phyloP scores from a whole-genome alignment of 2,888 invertebrate species.

The Philhelius pedissequus region DNA sequence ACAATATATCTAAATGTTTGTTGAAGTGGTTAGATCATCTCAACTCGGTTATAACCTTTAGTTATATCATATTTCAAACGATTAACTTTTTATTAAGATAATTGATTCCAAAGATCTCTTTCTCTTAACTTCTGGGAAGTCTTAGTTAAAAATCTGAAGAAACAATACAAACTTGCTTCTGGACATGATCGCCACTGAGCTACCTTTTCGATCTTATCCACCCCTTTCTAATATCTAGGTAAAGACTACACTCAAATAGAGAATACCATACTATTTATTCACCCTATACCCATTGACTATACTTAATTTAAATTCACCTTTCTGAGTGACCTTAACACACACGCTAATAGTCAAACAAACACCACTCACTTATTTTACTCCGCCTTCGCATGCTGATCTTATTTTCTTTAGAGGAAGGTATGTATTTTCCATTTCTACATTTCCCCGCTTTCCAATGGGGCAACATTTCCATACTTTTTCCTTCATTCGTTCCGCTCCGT shows the following conservation, averaged over 20 bases:
- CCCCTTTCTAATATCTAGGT: background rate
- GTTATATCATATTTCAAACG: too few relatives aligned
- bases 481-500: background rate
- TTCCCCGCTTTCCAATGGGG: conserved; percentile 52
- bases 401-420: background rate
- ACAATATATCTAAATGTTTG: too few relatives aligned
- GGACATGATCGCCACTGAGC: too few relatives aligned
- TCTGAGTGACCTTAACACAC: background rate
- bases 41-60: too few relatives aligned
- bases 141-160: too few relatives aligned
- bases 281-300: background rate
- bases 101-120: too few relatives aligned
- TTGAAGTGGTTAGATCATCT: too few relatives aligned
- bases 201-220: too few relatives aligned
- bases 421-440: background rate
- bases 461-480: background rate
- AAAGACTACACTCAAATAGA: conserved; percentile 7
- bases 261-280: background rate
- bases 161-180: too few relatives aligned
- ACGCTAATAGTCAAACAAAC: too few relatives aligned
- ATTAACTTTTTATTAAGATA: too few relatives aligned
- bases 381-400: conserved; percentile 50
- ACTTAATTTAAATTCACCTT: background rate
- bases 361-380: conserved; percentile 1
- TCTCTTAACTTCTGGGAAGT: too few relatives aligned